A percentile compares a stretch with the other conserved stretches of the same genome.
Evolutionary conservation across 2,888 invertebrate genomes (phyloP).

Genomic region (Euzetes globulus): DNA sequence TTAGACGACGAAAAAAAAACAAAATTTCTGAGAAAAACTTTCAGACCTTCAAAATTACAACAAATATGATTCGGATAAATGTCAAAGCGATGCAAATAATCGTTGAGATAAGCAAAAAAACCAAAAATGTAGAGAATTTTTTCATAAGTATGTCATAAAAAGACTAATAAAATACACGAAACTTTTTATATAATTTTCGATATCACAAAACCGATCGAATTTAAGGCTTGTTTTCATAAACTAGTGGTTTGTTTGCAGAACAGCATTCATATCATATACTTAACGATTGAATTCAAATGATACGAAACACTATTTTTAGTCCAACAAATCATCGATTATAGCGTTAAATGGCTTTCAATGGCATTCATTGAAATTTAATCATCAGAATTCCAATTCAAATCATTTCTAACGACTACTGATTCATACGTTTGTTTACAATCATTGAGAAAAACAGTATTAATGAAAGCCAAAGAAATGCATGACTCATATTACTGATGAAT

Average conservation of each 20-base stretch:
- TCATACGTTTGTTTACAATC: background rate
- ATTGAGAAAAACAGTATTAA: background rate
- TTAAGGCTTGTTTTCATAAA: background rate
- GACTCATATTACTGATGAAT: background rate
- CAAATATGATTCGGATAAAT: too few relatives aligned
- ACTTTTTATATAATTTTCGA: background rate
- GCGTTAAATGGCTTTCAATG: slow-evolving; percentile 13
- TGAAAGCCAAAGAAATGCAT: background rate
- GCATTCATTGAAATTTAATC: background rate
- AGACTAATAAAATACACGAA: background rate
- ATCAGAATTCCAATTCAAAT: background rate
- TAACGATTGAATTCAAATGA: background rate
- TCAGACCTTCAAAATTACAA: too few relatives aligned
- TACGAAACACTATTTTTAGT: slow-evolving; percentile 1
- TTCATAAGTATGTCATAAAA: slow-evolving; percentile 16
- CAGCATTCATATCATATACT: background rate
- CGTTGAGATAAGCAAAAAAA: too few relatives aligned
- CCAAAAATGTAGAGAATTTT: background rate
- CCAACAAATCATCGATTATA: slow-evolving; percentile 8
- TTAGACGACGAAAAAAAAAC: too few relatives aligned
- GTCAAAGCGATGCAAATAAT: too few relatives aligned
- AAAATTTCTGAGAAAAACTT: too few relatives aligned
- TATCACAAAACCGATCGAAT: slow-evolving; percentile 6
- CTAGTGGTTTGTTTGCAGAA: background rate
- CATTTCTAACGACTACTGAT: background rate